Conservation (phyloP, 23 tunicate species). For the Ciona savignyi region DNA sequence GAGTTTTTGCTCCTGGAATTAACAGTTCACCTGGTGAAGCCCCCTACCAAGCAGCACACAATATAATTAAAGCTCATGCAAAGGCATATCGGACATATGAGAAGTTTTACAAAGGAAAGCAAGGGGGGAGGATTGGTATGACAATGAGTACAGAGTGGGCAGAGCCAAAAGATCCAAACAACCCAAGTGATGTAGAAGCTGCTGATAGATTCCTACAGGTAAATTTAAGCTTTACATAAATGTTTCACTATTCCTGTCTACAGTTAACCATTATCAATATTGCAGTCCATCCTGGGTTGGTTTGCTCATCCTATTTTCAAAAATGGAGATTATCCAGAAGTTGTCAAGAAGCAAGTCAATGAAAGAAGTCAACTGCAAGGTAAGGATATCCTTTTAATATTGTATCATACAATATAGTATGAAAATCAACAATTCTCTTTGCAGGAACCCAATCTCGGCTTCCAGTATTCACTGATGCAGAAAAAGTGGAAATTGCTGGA, state of each 20-base stretch:
- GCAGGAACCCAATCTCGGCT: conserved; percentile 35
- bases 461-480: conserved; percentile 84
- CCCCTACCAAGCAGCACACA: conserved; percentile 72
- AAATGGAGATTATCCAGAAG: conserved; percentile 96
- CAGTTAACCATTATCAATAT: not conserved
- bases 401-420: no score
- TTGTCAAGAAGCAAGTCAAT: conserved; percentile 59
- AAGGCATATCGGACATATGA: conserved; percentile 72
- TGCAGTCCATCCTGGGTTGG: conserved; percentile 92
- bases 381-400: no score
- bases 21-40: conserved; percentile 51
- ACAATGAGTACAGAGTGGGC: conserved; percentile 96
- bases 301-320: conserved; percentile 98
- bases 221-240: no score
- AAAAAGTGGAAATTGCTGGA: conserved; percentile 75
- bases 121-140: conserved; percentile 83
- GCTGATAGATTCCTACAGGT: conserved; percentile 93
- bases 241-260: not conserved
- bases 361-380: conserved; percentile 67
- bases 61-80: conserved; percentile 74
- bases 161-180: conserved; percentile 79
- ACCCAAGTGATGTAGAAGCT: conserved; percentile 77
- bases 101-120: conserved; percentile 40
- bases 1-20: conserved; percentile 88
- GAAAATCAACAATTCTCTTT: no score